Evolutionary conservation across 1,140 invertebrate genomes (phyloP), one percentile per base, ranked within the genome.

Genomic region (Trinorchestia longiramus): DNA sequence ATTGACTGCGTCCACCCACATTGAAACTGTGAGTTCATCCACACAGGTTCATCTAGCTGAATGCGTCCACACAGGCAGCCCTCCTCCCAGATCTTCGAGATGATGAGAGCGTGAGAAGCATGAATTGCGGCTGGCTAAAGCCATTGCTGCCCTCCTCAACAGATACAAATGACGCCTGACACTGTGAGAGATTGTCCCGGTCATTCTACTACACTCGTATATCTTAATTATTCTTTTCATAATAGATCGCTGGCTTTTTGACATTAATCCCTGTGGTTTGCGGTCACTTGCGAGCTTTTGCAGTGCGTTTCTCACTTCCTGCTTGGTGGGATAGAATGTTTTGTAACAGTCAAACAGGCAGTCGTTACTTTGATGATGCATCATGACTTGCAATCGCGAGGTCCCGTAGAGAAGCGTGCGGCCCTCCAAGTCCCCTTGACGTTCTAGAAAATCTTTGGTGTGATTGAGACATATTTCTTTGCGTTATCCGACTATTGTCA

Each of bases 161-260:
- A 94, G 92, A 94, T 94, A 94, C 92, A 94, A 94, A 94, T 94
- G 92, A 47, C 92, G 44, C 92, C 92, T 94, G 92, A 94, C 92
- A 47, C 92, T 45, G 92, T 94, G 92, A 94, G 92, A 94, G 92
- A 94, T 94, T 36, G 92, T 43, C 41, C 92, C 92, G 92, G 92
- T 94, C 92, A 94, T 94, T 94, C 92, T 94, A 94, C 92, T 94
- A 94, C 92, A 94, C 92, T 94, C 92, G 92, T 94, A 94, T 94
- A 94, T 94, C 92, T 94, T 94, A 94, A 94, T 94, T 94, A 94
- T 94, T 94, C 92, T 94, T 94, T 94, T 94, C 92, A 94, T 94
- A 94, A 94, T 94, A 94, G 92, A 94, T 94, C 92, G 92, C 92
- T 94, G 92, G 92, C 92, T 94, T 94, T 94, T 94, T 94, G 92